These are phyloP conservation scores for Notothenia coriiceps DNA, from an alignment of 2,113 vertebrate species.

Conservation along the genomic window DNA sequence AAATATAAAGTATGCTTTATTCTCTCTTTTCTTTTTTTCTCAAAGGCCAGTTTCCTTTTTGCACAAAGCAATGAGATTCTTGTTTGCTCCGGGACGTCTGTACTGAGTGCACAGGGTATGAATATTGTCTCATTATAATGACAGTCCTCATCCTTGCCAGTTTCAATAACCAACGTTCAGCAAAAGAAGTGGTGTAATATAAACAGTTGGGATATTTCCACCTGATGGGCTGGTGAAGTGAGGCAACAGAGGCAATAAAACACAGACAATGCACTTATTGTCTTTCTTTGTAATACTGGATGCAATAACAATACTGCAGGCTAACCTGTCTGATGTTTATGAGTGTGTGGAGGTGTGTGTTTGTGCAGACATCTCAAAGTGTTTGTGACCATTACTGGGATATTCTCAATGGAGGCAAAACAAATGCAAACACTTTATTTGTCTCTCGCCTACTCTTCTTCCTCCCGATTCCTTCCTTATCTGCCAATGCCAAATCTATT, in stretches of 20 bases:
- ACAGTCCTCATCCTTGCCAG: constrained; percentile 70
- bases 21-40: constrained; percentile 46
- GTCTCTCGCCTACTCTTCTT: constrained; percentile 27
- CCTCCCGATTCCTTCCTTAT: constrained; percentile 54
- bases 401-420: constrained; percentile 35
- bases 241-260: constrained; percentile 72
- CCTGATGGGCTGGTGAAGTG: constrained; percentile 51
- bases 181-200: constrained; percentile 66
- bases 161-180: constrained; percentile 74
- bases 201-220: constrained; percentile 71
- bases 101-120: constrained; percentile 59
- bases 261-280: constrained; percentile 70
- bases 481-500: constrained; percentile 73
- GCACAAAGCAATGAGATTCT: constrained; percentile 55
- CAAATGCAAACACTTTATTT: constrained; percentile 34
- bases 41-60: constrained; percentile 55
- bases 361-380: constrained; percentile 47
- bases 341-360: constrained; percentile 9
- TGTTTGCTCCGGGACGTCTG: constrained; percentile 66
- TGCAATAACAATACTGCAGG: constrained; percentile 65
- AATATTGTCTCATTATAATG: constrained; percentile 80
- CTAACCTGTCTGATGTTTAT: constrained; percentile 58
- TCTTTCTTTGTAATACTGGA: constrained; percentile 69
- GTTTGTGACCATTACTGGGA: constrained; percentile 45
- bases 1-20: constrained; percentile 63